Conservation (phyloP, 2,113 vertebrate genomes). For the Patagioenas fasciata region DNA sequence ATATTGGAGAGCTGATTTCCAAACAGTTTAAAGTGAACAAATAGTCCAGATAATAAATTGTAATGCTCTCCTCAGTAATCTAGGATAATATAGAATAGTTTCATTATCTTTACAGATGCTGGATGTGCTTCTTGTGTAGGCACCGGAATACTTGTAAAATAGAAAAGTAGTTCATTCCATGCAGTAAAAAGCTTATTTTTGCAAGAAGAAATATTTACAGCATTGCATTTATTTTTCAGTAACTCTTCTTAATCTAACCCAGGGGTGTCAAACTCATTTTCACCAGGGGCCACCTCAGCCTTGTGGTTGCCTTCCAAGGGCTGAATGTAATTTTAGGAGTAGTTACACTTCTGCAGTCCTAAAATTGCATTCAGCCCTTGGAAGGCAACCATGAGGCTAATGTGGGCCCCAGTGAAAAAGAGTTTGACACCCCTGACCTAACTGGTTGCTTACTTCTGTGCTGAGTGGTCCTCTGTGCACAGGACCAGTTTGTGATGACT, state of each 20-base stretch:
- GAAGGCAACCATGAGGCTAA: no score
- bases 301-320: no score
- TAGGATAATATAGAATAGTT: neutral
- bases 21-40: neutral
- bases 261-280: no score
- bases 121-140: neutral
- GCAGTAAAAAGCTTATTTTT: neutral
- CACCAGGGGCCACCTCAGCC: no score
- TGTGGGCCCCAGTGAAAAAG: no score
- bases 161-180: neutral
- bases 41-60: neutral
- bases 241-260: neutral
- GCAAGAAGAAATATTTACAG: neutral
- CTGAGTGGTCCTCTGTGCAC: neutral
- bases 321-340: no score
- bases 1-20: neutral
- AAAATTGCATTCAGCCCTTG: no score
- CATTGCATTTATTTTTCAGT: neutral
- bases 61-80: neutral
- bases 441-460: neutral
- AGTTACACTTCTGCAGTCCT: no score
- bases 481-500: neutral
- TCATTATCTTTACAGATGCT: neutral
- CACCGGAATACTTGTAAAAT: constrained; percentile 10
- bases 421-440: neutral